A percentile compares a stretch with the other conserved stretches of the same genome.
These are phyloP conservation scores for Manacus vitellinus DNA, from an alignment of 2,113 vertebrate species.

Conservation along the genomic window DNA sequence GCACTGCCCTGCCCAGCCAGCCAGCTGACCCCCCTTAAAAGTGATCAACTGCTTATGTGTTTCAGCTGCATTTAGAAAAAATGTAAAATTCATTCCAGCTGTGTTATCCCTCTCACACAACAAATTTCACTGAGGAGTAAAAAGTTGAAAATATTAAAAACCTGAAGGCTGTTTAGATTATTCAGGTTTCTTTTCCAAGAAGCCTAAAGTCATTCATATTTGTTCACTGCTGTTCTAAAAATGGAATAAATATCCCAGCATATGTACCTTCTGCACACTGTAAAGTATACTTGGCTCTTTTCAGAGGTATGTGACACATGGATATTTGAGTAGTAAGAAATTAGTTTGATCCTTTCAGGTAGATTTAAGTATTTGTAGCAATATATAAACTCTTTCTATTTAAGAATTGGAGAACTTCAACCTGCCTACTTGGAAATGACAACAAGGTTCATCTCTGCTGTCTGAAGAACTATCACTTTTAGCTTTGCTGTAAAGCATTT, in stretches of 20 bases:
- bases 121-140: not conserved
- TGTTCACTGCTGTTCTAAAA: not conserved
- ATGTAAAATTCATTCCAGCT: not conserved
- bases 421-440: not conserved
- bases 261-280: not conserved
- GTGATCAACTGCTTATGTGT: not conserved
- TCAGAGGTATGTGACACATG: not conserved
- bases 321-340: not conserved
- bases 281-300: not conserved
- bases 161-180: not conserved
- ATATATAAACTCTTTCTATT: not conserved
- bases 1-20: not conserved
- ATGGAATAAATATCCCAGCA: not conserved
- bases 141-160: not conserved
- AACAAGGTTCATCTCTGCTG: not conserved
- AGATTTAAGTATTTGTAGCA: not conserved
- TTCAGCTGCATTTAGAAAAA: not conserved
- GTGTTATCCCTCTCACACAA: not conserved
- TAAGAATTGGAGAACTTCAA: not conserved
- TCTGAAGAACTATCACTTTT: not conserved
- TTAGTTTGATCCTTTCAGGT: not conserved
- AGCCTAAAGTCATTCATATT: not conserved
- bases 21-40: not conserved
- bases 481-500: slow-evolving; percentile 54
- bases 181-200: not conserved